These are phyloP conservation scores for Limanda limanda DNA, from an alignment of 2,113 vertebrate genomes.

Conservation along the genomic window DNA sequence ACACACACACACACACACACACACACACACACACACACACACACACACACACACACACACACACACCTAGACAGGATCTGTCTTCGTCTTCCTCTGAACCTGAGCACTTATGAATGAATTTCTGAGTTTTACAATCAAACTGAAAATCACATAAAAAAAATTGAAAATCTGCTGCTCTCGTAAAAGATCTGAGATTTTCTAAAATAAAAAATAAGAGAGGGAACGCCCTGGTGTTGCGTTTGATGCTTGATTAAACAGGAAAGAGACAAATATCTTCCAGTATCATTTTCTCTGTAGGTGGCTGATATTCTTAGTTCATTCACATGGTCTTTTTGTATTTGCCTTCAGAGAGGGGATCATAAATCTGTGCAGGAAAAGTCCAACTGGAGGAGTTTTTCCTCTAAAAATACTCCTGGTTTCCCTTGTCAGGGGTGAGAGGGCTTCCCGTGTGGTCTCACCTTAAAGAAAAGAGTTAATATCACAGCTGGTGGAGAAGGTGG, in stretches of 20 bases:
- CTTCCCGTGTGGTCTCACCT: conserved; percentile 84
- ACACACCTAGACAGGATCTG: conserved; percentile 16
- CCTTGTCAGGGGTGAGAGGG: conserved; percentile 73
- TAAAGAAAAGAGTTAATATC: conserved; percentile 75
- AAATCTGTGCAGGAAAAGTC: conserved; percentile 77
- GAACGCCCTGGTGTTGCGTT: conserved; percentile 19
- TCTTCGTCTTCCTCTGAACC: neutral
- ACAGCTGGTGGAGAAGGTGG: conserved; percentile 76
- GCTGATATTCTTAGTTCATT: conserved; percentile 72
- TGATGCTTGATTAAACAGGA: conserved; percentile 29
- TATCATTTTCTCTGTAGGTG: conserved; percentile 81
- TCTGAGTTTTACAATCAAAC: neutral
- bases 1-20: neutral
- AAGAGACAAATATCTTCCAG: conserved; percentile 61
- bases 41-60: neutral
- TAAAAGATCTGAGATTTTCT: conserved; percentile 4
- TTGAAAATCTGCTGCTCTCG: neutral
- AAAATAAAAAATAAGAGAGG: neutral
- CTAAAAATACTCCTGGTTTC: conserved; percentile 81
- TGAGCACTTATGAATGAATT: conserved; percentile 30
- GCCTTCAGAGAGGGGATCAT: conserved; percentile 67
- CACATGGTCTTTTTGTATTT: conserved; percentile 29
- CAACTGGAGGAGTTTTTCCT: conserved; percentile 58
- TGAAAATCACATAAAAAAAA: neutral
- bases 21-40: neutral